Base-by-base conservation (phyloP, 2,797 vertebrate species). In the Anolis apletophallus region DNA sequence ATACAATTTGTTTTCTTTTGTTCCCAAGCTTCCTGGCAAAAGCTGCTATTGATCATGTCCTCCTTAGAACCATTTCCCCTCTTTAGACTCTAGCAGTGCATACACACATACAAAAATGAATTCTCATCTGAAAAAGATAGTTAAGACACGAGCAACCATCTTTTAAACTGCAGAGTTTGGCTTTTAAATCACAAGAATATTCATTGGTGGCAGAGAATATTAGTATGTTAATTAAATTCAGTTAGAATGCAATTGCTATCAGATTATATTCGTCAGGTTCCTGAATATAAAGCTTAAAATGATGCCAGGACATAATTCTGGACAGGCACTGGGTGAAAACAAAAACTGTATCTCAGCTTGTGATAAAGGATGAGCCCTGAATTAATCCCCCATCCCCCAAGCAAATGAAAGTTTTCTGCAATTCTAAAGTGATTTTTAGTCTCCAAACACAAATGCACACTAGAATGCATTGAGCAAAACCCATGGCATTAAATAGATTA, bases 401-500 rank as follows among this genome's bases (percentile, higher is more conserved):
- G 92, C 95, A 90, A 93, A 94, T 76, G 80, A 88, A 93, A 94
- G 95, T 95, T 95, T 95, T 95, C 95, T 94, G 95, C 89, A 95
- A 90, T 76, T 94, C 59, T 95, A 94, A 96, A 94, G 90, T 89
- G 90, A 90, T 95, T 95, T 95, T 95, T 94, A 95, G 93, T 89
- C 91, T 92, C 93, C 90, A 90, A 95, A 94, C 93, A 95, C 94
- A 95, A 96, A 96, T 94, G 94, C 92, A 90, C 91, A 91, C 94
- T 94, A 90, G 93, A 96, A 94, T 90, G 91, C 92, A 94, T 96
- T 92, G 87, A 95, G 95, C 94, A 93, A 92, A 96, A 96, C 94
- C 88, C 91, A 94, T 91, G 93, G 90, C 92, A 96, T 96, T 96
- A 96, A 96, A 94, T 91, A 96, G 95, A 96, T 95, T 94, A 96